Conservation (phyloP, 2,888 invertebrate species). For the Heliconius cydno region DNA sequence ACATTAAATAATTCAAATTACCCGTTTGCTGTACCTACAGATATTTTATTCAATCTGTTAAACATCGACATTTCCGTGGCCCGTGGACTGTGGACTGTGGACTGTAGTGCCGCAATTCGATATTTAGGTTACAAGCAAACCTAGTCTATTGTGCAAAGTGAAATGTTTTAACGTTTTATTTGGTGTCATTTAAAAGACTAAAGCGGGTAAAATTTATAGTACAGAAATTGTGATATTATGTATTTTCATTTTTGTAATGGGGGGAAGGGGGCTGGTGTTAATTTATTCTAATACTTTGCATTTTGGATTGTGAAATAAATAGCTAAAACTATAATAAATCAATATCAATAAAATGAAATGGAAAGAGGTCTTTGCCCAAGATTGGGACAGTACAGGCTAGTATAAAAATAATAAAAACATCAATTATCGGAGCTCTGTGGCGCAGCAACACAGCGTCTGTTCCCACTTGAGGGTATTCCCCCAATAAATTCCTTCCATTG, state of each 20-base stretch:
- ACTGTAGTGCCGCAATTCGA: slow-evolving; percentile 70
- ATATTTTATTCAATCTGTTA: slow-evolving; percentile 70
- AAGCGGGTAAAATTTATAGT: neutral
- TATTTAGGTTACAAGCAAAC: slow-evolving; percentile 81
- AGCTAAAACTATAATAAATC: neutral
- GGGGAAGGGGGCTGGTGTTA: neutral
- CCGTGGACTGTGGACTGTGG: slow-evolving; percentile 49
- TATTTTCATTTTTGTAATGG: neutral
- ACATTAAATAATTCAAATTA: slow-evolving; percentile 40
- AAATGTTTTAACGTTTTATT: slow-evolving; percentile 69
- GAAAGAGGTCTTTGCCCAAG: too few relatives aligned
- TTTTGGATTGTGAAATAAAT: neutral
- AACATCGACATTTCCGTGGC: slow-evolving; percentile 64
- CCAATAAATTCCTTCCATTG: too few relatives aligned
- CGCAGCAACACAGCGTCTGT: too few relatives aligned
- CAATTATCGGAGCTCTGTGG: too few relatives aligned
- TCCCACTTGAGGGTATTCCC: too few relatives aligned
- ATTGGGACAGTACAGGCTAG: too few relatives aligned
- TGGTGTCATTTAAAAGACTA: slow-evolving; percentile 55
- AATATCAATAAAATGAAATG: too few relatives aligned
- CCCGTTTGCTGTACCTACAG: slow-evolving; percentile 33
- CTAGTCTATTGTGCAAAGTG: slow-evolving; percentile 78
- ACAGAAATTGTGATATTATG: neutral
- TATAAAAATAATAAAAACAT: too few relatives aligned
- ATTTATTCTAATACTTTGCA: neutral